Percentiles rank a stretch among this genome's conserved stretches.
phyloP scores from a whole-genome alignment of 2,888 invertebrate genomes.

The Eupithecia dodoneata region DNA sequence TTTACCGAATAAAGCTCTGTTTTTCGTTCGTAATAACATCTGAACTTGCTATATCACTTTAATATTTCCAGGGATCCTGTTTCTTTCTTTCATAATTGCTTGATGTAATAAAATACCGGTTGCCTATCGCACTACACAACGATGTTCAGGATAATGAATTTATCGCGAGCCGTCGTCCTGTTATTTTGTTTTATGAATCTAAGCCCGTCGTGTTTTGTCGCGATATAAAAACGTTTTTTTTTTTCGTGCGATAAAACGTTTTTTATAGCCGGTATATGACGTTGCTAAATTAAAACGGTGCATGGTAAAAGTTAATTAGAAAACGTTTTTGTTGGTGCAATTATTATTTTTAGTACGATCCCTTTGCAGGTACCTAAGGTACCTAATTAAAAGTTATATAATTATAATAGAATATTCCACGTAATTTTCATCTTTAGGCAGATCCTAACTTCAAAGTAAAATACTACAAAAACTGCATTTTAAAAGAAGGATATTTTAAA shows the following conservation, averaged over 20 bases:
- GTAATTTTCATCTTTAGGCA: neutral
- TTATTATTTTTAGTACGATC: neutral
- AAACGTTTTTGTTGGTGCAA: slow-evolving; percentile 12
- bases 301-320: slow-evolving; percentile 28
- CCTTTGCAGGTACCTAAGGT: neutral
- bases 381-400: neutral
- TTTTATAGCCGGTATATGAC: slow-evolving; percentile 12
- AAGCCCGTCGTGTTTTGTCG: slow-evolving; percentile 33
- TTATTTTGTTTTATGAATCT: slow-evolving; percentile 46
- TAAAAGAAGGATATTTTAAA: neutral
- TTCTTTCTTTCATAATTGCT: neutral
- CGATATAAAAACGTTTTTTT: slow-evolving; percentile 38
- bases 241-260: slow-evolving; percentile 12
- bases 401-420: neutral
- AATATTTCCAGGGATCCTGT: neutral
- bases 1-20: neutral
- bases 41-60: neutral
- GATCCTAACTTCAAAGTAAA: neutral
- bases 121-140: slow-evolving; percentile 19
- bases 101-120: slow-evolving; percentile 1
- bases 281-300: slow-evolving; percentile 42
- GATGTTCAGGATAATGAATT: slow-evolving; percentile 46
- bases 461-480: neutral
- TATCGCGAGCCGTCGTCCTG: slow-evolving; percentile 41
- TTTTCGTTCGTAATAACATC: neutral